phyloP scores from a whole-genome alignment of 2,888 invertebrate genomes.

The Agrilus cyanescens region DNA sequence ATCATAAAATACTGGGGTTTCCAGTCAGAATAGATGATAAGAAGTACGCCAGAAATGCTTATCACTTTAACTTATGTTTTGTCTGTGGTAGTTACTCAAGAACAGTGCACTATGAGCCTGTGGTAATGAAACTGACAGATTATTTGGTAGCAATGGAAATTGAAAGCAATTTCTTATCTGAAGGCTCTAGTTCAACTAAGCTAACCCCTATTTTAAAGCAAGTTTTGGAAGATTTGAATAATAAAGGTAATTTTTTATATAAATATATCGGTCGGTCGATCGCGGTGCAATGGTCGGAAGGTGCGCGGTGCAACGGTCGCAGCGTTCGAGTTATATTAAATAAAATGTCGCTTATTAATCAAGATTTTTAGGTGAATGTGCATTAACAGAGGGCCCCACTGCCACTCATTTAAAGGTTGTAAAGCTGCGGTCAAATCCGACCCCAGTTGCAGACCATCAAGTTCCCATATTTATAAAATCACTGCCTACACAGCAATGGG shows the following conservation, averaged over 20 bases:
- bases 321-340: too few species aligned
- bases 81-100: constrained; percentile 83
- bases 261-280: too few species aligned
- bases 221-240: constrained; percentile 72
- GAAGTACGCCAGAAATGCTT: constrained; percentile 86
- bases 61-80: constrained; percentile 90
- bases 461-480: constrained; percentile 65
- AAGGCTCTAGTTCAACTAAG: constrained; percentile 47
- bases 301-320: too few species aligned
- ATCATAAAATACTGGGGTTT: constrained; percentile 84
- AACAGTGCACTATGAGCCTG: constrained; percentile 86
- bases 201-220: constrained; percentile 66
- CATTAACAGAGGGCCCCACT: constrained; percentile 63
- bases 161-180: constrained; percentile 74
- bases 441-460: constrained; percentile 73
- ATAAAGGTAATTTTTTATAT: constrained; percentile 32
- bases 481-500: constrained; percentile 59
- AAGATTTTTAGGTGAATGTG: constrained; percentile 29
- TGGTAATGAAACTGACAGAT: constrained; percentile 87
- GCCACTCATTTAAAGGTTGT: constrained; percentile 85
- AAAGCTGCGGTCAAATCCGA: constrained; percentile 68
- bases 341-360: not conserved
- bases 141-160: constrained; percentile 83
- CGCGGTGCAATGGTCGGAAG: too few species aligned
- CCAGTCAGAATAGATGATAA: constrained; percentile 82